Conservation (phyloP, 2,113 vertebrate species). For the Copsychus sechellarum region DNA sequence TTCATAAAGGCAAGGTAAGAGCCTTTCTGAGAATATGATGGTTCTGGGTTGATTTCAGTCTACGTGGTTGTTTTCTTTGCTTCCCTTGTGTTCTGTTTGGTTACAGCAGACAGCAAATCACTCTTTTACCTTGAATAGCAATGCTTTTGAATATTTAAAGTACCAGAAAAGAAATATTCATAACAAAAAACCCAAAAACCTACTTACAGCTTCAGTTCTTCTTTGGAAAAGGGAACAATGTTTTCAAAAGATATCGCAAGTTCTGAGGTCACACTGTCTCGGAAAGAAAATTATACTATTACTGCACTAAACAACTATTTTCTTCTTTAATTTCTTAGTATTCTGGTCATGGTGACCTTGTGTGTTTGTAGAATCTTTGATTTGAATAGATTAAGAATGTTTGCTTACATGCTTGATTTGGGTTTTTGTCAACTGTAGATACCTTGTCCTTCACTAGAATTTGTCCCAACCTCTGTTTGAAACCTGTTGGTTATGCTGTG, state of each 20-base stretch:
- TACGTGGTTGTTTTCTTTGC: neutral
- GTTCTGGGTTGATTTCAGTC: neutral
- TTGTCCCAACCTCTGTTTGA: neutral
- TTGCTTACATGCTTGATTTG: neutral
- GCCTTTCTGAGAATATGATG: neutral
- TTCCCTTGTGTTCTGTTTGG: neutral
- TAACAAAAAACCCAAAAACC: neutral
- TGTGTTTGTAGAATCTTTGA: constrained; percentile 1
- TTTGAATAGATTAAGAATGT: neutral
- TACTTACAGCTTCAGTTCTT: neutral
- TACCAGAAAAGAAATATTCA: neutral
- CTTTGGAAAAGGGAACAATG: neutral
- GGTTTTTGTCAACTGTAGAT: neutral
- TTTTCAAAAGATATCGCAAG: neutral
- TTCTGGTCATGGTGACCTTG: neutral
- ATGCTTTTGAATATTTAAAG: neutral
- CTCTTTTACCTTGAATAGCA: neutral
- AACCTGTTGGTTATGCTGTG: neutral
- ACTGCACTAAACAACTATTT: neutral
- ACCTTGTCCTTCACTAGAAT: neutral
- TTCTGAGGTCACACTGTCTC: neutral
- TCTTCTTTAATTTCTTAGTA: neutral
- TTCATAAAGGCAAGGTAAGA: neutral
- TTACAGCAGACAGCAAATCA: neutral
- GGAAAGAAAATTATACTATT: neutral